Percentiles rank a stretch among this genome's conserved stretches.
phyloP scores from a whole-genome alignment of 2,888 invertebrate species.

The Drosophila niveifrons region DNA sequence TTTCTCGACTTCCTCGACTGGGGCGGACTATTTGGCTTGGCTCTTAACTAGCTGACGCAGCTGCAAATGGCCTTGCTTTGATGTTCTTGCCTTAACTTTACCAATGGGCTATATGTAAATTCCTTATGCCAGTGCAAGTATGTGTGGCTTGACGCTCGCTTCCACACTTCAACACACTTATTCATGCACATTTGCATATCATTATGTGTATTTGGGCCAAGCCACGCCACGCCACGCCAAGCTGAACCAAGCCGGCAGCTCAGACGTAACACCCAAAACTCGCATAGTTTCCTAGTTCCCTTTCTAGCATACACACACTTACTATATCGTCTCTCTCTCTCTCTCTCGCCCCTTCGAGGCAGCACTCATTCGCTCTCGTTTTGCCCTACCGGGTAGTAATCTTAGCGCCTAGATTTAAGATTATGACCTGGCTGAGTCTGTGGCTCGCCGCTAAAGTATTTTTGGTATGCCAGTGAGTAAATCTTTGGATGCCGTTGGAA shows the following conservation, averaged over 20 bases:
- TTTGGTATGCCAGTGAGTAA: slow-evolving; percentile 70
- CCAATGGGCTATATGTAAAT: slow-evolving; percentile 56
- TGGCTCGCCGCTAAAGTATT: slow-evolving; percentile 62
- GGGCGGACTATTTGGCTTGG: slow-evolving; percentile 32
- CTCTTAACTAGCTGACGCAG: slow-evolving; percentile 73
- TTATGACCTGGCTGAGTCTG: slow-evolving; percentile 79
- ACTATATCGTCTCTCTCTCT: background rate
- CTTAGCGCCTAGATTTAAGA: slow-evolving; percentile 77
- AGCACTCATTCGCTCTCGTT: background rate
- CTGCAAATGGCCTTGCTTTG: slow-evolving; percentile 67
- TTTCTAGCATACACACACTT: background rate
- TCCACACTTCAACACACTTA: slow-evolving; percentile 71
- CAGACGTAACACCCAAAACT: slow-evolving; percentile 25
- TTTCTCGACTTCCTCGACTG: background rate
- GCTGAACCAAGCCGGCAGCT: slow-evolving; percentile 25
- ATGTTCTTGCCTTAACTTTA: slow-evolving; percentile 52
- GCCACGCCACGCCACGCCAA: background rate
- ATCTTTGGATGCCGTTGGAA: slow-evolving; percentile 55
- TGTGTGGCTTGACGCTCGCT: slow-evolving; percentile 33
- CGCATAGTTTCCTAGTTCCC: slow-evolving; percentile 44
- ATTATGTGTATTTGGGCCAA: slow-evolving; percentile 68
- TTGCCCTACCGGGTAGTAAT: slow-evolving; percentile 32
- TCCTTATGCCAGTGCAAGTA: slow-evolving; percentile 31
- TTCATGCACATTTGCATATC: slow-evolving; percentile 79
- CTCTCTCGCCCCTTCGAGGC: background rate